Evolutionary conservation across 2,113 vertebrate genomes (phyloP).

Genomic region (Notarius quadriscutis): DNA sequence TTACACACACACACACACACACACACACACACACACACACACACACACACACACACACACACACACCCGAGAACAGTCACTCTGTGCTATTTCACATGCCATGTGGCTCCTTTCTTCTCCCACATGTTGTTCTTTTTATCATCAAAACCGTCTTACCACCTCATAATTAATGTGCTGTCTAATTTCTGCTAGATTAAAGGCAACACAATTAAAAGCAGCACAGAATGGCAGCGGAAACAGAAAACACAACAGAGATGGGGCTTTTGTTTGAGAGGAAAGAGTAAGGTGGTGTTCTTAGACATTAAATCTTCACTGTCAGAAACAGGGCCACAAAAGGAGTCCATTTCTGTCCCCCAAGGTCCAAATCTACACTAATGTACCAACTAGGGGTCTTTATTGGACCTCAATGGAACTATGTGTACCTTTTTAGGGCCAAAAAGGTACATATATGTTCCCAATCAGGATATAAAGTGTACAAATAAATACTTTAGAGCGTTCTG

Average conservation of each 20-base stretch:
- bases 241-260: constrained; percentile 44
- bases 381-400: no score
- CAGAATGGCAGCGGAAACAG: constrained; percentile 26
- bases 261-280: constrained; percentile 30
- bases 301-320: neutral
- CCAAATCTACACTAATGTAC: no score
- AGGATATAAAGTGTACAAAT: no score
- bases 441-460: no score
- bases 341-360: no score
- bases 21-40: neutral
- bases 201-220: constrained; percentile 56
- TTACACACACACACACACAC: constrained; percentile 27
- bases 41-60: constrained; percentile 29
- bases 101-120: constrained; percentile 32
- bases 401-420: no score
- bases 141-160: constrained; percentile 52
- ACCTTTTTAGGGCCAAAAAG: no score
- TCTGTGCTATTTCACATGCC: constrained; percentile 16
- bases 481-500: no score
- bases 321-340: no score
- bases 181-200: constrained; percentile 69
- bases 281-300: constrained; percentile 18
- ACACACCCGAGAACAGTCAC: neutral
- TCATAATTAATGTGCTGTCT: constrained; percentile 60
- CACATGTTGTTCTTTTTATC: constrained; percentile 49